These are phyloP conservation scores for Eupithecia insigniata DNA, from an alignment of 2,888 invertebrate species.

Conservation along the genomic window DNA sequence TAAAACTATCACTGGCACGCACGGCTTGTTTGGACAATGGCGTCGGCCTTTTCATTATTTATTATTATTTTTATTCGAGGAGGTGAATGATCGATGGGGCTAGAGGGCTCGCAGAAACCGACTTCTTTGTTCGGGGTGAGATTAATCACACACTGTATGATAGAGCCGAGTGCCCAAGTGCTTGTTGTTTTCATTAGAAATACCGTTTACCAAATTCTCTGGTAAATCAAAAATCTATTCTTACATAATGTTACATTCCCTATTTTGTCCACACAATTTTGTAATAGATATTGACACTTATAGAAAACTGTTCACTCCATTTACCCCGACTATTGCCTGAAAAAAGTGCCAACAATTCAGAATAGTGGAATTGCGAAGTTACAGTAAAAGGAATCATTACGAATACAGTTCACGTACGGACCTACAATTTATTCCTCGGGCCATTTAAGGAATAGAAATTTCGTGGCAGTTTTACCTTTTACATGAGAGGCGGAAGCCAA, in stretches of 20 bases:
- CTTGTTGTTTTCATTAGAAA: slow-evolving; percentile 73
- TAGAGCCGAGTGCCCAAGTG: slow-evolving; percentile 63
- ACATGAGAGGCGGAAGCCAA: slow-evolving; percentile 65
- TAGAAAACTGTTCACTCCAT: slow-evolving; percentile 39
- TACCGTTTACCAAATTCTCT: slow-evolving; percentile 55
- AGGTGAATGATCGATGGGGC: slow-evolving; percentile 78
- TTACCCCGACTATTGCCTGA: slow-evolving; percentile 35
- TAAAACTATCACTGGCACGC: slow-evolving; percentile 74
- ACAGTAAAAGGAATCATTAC: slow-evolving; percentile 59
- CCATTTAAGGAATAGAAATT: slow-evolving; percentile 73
- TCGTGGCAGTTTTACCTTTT: slow-evolving; percentile 71
- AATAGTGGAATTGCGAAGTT: slow-evolving; percentile 51
- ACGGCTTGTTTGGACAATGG: slow-evolving; percentile 75
- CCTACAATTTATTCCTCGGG: slow-evolving; percentile 71
- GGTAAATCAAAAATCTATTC: slow-evolving; percentile 8
- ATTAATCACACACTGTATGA: slow-evolving; percentile 79
- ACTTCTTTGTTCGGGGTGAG: slow-evolving; percentile 77
- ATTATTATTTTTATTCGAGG: slow-evolving; percentile 82
- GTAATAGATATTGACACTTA: slow-evolving; percentile 18
- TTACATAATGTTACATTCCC: neutral
- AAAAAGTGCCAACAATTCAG: slow-evolving; percentile 54
- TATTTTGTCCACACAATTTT: slow-evolving; percentile 8
- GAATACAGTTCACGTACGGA: slow-evolving; percentile 69
- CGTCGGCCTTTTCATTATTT: slow-evolving; percentile 69
- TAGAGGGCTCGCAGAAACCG: slow-evolving; percentile 72